These are phyloP conservation scores for Megaceryle alcyon DNA, from an alignment of 2,797 vertebrate genomes.

Conservation along the genomic window DNA sequence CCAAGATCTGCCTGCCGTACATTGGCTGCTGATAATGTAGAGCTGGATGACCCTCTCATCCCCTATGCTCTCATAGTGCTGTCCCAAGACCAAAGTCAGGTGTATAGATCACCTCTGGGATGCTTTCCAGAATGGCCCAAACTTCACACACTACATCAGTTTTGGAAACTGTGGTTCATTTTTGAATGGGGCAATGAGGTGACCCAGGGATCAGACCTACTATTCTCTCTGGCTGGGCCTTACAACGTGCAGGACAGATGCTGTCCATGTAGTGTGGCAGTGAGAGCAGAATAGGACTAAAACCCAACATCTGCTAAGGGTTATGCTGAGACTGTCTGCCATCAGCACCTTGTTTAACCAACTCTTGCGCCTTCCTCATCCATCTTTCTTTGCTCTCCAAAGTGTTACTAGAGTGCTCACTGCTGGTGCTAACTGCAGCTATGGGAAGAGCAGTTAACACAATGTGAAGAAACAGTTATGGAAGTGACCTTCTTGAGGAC, in stretches of 20 bases:
- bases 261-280: neutral
- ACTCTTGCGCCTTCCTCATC: neutral
- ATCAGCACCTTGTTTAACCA: neutral
- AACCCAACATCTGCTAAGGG: neutral
- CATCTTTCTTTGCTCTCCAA: neutral
- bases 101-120: neutral
- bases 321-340: neutral
- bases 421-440: neutral
- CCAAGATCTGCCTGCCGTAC: neutral
- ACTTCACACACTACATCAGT: neutral
- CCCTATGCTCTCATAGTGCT: neutral
- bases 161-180: neutral
- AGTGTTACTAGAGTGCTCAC: neutral
- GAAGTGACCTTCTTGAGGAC: neutral
- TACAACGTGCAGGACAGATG: neutral
- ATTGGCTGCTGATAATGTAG: neutral
- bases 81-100: neutral
- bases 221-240: neutral
- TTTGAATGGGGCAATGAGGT: neutral
- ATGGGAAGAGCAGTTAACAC: neutral
- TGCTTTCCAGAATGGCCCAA: neutral
- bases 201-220: neutral
- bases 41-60: neutral
- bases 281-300: neutral
- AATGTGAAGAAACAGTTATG: neutral